Percentiles rank a stretch among this genome's conserved stretches.
Conservation (phyloP, 2,113 vertebrate species). For the Megaleporinus macrocephalus region DNA sequence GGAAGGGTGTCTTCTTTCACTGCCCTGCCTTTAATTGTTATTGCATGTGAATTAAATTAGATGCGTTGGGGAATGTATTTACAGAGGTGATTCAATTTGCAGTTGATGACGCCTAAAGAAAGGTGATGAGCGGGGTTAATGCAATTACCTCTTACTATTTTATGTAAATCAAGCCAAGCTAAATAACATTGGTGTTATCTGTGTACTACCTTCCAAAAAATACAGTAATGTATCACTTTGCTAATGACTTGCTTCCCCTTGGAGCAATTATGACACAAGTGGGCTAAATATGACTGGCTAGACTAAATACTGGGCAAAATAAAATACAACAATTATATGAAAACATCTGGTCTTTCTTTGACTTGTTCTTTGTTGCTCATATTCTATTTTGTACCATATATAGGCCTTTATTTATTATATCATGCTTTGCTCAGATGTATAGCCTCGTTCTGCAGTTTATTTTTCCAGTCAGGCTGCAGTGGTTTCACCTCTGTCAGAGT, state of each 20-base stretch:
- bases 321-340: conserved; percentile 40
- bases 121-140: background rate
- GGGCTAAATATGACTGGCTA: background rate
- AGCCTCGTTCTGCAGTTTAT: conserved; percentile 49
- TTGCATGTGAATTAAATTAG: conserved; percentile 34
- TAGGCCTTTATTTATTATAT: conserved; percentile 53
- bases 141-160: background rate
- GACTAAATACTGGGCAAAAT: conserved; percentile 12
- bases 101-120: conserved; percentile 6
- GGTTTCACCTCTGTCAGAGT: conserved; percentile 37
- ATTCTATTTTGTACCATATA: background rate
- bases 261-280: background rate
- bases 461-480: conserved; percentile 41
- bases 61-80: background rate
- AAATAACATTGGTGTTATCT: conserved; percentile 23
- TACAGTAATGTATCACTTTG: conserved; percentile 20
- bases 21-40: conserved; percentile 20
- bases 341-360: conserved; percentile 25
- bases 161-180: background rate
- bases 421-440: conserved; percentile 25
- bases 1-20: conserved; percentile 36
- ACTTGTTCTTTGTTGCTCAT: too few relatives aligned
- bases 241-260: too few relatives aligned
- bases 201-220: background rate
- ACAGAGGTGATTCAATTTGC: conserved; percentile 14